Percentiles rank a stretch among this genome's conserved stretches.
phyloP scores from a whole-genome alignment of 2,113 vertebrate species.

The Chamaea fasciata region DNA sequence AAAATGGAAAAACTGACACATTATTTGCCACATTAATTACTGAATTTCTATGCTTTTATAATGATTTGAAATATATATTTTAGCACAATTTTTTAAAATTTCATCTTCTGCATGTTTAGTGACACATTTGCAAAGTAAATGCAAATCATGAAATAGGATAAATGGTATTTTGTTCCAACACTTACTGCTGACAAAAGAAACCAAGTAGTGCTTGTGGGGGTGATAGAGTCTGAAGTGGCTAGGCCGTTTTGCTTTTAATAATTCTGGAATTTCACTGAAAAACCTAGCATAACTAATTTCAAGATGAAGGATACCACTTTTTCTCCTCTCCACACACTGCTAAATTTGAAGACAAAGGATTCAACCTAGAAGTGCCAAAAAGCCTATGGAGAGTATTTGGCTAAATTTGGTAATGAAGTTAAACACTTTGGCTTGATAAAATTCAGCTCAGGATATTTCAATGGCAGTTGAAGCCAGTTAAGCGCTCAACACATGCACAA shows the following conservation, averaged over 20 bases:
- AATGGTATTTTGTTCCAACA: constrained; percentile 6
- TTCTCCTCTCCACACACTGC: background rate
- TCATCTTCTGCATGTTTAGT: constrained; percentile 44
- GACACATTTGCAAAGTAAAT: constrained; percentile 18
- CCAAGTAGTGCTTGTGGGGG: background rate
- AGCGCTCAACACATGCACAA: background rate
- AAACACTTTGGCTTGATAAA: background rate
- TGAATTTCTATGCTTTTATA: constrained; percentile 4
- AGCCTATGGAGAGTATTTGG: background rate
- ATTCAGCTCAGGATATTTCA: background rate
- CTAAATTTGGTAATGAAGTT: background rate
- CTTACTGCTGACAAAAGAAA: background rate
- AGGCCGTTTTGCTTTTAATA: background rate
- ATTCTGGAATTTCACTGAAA: background rate
- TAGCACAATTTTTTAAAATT: constrained; percentile 4
- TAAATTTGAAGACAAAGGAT: background rate
- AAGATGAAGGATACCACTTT: background rate
- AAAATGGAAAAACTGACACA: constrained; percentile 12
- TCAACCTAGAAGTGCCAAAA: background rate
- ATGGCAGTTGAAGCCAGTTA: background rate
- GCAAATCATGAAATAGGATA: background rate
- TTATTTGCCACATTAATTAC: constrained; percentile 51
- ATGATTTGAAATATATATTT: constrained; percentile 35
- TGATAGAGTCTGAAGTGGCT: background rate
- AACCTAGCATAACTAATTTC: background rate